Conservation (phyloP, 1,140 invertebrate genomes). For the Heliothis virescens region DNA sequence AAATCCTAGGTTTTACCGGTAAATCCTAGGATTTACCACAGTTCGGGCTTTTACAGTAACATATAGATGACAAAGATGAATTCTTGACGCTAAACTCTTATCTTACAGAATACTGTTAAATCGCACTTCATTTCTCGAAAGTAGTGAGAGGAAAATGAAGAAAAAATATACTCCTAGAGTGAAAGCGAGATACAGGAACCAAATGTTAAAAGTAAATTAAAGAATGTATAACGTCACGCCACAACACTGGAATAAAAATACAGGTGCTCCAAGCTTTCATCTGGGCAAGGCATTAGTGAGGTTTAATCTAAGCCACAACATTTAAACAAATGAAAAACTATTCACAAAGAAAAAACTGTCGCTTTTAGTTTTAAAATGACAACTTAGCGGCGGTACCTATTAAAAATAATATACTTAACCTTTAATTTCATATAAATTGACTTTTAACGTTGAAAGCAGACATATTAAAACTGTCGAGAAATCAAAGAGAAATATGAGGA, state of each 20-base stretch:
- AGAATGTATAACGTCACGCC: background rate
- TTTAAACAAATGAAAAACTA: constrained; percentile 25
- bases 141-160: no score
- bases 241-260: background rate
- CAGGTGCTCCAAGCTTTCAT: no score
- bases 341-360: constrained; percentile 1
- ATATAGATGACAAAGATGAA: background rate
- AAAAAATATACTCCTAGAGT: no score
- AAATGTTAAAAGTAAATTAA: background rate
- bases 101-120: no score
- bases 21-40: no score
- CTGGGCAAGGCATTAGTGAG: no score
- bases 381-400: background rate
- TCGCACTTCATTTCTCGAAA: no score
- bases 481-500: constrained; percentile 10
- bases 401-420: no score
- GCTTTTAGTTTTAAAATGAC: constrained; percentile 2
- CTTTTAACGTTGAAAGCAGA: background rate
- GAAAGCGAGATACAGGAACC: no score
- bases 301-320: background rate
- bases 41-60: no score
- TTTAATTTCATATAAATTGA: constrained; percentile 7
- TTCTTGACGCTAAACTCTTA: background rate
- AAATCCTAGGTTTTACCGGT: no score
- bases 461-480: constrained; percentile 28